phyloP scores from a whole-genome alignment of 2,113 vertebrate genomes.

The Mormyrus iriodes region DNA sequence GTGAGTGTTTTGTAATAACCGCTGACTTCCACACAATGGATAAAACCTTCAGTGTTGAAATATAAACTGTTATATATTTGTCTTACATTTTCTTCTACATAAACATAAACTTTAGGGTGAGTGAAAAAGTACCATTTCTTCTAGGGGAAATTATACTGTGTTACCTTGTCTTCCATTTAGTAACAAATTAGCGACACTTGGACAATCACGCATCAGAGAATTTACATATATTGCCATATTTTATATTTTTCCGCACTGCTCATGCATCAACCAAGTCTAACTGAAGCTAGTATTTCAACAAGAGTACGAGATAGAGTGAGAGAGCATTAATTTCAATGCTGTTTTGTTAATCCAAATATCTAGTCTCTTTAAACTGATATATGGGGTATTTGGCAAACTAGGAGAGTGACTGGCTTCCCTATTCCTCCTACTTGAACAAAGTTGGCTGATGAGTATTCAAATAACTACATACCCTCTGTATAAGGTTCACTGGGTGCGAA shows the following conservation, averaged over 20 bases:
- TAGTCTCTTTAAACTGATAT: not conserved
- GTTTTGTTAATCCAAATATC: not conserved
- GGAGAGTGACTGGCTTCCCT: not conserved
- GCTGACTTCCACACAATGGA: not conserved
- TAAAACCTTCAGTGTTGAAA: not conserved
- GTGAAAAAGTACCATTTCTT: not conserved
- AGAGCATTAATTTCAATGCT: not conserved
- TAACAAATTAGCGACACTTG: not conserved
- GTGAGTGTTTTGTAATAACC: not conserved
- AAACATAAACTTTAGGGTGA: not conserved
- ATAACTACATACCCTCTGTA: constrained; percentile 28
- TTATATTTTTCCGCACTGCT: not conserved
- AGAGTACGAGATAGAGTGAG: not conserved
- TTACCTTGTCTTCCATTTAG: not conserved
- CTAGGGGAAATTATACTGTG: not conserved
- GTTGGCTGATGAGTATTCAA: constrained; percentile 29
- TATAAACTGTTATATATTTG: no score
- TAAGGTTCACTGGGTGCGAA: constrained; percentile 44
- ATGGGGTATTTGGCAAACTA: not conserved
- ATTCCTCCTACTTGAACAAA: constrained; percentile 33
- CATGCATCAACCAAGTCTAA: not conserved
- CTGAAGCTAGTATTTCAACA: not conserved
- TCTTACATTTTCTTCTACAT: not conserved
- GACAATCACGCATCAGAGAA: not conserved
- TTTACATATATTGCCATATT: not conserved